These are phyloP conservation scores for Eurytoma californica DNA, from an alignment of 2,888 invertebrate species.

Conservation along the genomic window DNA sequence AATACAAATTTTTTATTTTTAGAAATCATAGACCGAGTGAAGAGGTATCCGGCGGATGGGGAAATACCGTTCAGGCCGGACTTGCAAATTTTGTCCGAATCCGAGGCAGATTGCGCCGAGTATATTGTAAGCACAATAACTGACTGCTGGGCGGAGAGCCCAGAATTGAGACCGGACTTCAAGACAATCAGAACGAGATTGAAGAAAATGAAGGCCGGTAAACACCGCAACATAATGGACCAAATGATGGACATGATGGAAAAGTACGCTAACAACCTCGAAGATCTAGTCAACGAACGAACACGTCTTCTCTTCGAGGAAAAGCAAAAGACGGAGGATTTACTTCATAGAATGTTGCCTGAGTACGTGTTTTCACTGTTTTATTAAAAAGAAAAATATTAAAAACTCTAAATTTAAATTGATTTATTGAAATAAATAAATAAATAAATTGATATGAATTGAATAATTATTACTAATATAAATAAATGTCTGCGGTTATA, in stretches of 20 bases:
- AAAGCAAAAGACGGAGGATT: conserved; percentile 94
- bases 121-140: conserved; percentile 88
- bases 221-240: conserved; percentile 94
- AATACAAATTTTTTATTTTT: conserved; percentile 50
- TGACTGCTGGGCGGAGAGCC: conserved; percentile 93
- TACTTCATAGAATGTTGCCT: conserved; percentile 95
- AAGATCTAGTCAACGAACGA: conserved; percentile 94
- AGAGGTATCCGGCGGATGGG: conserved; percentile 81
- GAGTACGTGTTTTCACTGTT: conserved; percentile 78
- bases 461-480: not conserved
- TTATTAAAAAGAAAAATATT: not conserved
- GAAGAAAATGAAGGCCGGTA: conserved; percentile 93
- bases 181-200: conserved; percentile 85
- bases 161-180: conserved; percentile 90
- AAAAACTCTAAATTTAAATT: not conserved
- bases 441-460: conserved; percentile 3
- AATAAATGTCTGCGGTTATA: conserved; percentile 16
- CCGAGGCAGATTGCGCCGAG: conserved; percentile 85
- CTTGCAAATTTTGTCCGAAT: conserved; percentile 83
- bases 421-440: not conserved
- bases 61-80: conserved; percentile 89
- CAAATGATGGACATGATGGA: conserved; percentile 99
- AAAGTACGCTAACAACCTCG: conserved; percentile 95
- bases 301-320: conserved; percentile 93
- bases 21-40: conserved; percentile 92